A percentile compares a stretch with the other conserved stretches of the same genome.
These are phyloP conservation scores for Anarrhichthys ocellatus DNA, from an alignment of 2,113 vertebrate species.

Conservation along the genomic window DNA sequence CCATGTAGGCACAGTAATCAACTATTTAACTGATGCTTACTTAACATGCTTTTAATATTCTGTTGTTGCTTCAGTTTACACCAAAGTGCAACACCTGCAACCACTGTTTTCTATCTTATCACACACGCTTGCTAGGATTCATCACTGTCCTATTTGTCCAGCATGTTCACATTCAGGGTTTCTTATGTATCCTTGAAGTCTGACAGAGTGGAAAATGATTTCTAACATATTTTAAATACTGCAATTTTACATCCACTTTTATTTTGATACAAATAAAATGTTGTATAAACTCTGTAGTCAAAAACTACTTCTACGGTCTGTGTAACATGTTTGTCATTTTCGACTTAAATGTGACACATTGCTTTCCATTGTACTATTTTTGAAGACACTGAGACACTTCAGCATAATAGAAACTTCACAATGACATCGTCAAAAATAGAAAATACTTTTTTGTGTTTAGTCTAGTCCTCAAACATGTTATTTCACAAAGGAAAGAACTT, in stretches of 20 bases:
- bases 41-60: not conserved
- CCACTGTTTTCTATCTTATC: not conserved
- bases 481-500: not conserved
- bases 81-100: not conserved
- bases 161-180: not conserved
- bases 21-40: not conserved
- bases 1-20: not conserved
- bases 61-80: not conserved
- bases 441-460: not conserved
- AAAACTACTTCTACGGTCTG: not conserved
- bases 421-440: not conserved
- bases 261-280: not conserved
- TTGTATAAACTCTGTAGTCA: not conserved
- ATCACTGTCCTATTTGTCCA: not conserved
- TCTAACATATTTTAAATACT: not conserved
- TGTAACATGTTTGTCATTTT: too few species aligned
- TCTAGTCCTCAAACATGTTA: not conserved
- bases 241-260: not conserved
- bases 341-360: not conserved
- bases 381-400: not conserved
- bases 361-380: not conserved
- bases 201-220: too few species aligned
- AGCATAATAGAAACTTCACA: too few species aligned
- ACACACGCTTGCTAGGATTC: not conserved
- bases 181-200: not conserved